A percentile compares a stretch with the other conserved stretches of the same genome.
Conservation (phyloP, 2,888 invertebrate species). For the Mayetiola destructor region DNA sequence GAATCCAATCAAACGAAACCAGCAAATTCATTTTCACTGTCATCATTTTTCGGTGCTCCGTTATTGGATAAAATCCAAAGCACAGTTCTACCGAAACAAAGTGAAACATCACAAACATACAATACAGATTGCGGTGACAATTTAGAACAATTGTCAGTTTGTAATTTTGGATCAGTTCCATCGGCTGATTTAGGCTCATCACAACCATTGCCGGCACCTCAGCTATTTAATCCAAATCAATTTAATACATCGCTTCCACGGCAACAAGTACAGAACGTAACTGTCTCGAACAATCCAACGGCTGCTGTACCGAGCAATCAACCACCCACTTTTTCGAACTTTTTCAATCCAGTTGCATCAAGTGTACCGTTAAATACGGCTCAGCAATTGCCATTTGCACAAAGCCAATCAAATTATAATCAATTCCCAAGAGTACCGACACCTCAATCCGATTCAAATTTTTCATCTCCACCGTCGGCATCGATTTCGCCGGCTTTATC, state of each 20-base stretch:
- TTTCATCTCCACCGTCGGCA: neutral
- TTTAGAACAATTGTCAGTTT: too few species aligned
- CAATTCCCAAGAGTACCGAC: neutral
- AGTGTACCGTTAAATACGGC: neutral
- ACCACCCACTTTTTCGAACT: neutral
- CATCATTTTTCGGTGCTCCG: constrained; percentile 8
- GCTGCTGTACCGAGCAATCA: too few species aligned
- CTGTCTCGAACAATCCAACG: too few species aligned
- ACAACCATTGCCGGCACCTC: neutral
- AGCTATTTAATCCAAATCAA: constrained; percentile 9
- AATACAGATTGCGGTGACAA: neutral
- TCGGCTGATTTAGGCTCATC: neutral
- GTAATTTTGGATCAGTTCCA: neutral
- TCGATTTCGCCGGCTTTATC: neutral
- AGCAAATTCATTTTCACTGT: neutral
- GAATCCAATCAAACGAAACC: constrained; percentile 18
- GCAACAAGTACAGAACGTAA: neutral
- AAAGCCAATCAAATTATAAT: neutral
- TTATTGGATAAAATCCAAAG: constrained; percentile 5
- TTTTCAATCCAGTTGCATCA: neutral
- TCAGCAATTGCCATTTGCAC: too few species aligned
- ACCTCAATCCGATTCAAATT: too few species aligned
- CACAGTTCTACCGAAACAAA: neutral
- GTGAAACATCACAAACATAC: neutral
- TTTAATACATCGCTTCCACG: neutral